Conservation (phyloP, 2,888 invertebrate species). For the Enoplolaimus lenunculus region DNA sequence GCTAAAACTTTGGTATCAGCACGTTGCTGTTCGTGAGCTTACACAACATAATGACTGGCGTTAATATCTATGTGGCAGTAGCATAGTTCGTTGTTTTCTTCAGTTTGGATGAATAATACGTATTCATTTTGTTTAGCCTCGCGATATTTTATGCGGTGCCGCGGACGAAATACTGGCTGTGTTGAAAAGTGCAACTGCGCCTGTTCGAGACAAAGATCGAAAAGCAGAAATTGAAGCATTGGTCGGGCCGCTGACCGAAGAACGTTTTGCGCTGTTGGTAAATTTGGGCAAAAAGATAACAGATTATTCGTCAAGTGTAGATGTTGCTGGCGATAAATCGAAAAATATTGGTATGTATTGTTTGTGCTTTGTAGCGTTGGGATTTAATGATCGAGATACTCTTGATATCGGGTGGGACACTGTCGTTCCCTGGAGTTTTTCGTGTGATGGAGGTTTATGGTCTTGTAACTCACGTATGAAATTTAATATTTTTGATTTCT, state of each 20-base stretch:
- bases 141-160: conserved; percentile 90
- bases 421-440: not conserved
- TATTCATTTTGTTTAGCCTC: too few species aligned
- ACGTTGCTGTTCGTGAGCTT: too few species aligned
- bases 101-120: too few species aligned
- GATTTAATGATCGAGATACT: not conserved
- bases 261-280: conserved; percentile 78
- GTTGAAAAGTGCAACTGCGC: conserved; percentile 60
- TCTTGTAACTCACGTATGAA: not conserved
- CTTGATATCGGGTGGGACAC: not conserved
- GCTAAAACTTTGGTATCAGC: too few species aligned
- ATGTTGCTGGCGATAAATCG: conserved; percentile 26
- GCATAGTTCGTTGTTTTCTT: too few species aligned
- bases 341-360: conserved; percentile 24
- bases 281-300: conserved; percentile 96
- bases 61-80: too few species aligned
- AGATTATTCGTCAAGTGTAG: conserved; percentile 60
- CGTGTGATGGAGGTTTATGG: not conserved
- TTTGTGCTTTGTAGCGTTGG: not conserved
- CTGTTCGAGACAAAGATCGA: conserved; percentile 73
- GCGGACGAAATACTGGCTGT: conserved; percentile 95
- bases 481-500: not conserved
- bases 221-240: conserved; percentile 74
- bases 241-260: conserved; percentile 66
- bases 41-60: too few species aligned